These are phyloP conservation scores for Zaprionus kolodkinae DNA, from an alignment of 1,140 invertebrate species.

Conservation along the genomic window DNA sequence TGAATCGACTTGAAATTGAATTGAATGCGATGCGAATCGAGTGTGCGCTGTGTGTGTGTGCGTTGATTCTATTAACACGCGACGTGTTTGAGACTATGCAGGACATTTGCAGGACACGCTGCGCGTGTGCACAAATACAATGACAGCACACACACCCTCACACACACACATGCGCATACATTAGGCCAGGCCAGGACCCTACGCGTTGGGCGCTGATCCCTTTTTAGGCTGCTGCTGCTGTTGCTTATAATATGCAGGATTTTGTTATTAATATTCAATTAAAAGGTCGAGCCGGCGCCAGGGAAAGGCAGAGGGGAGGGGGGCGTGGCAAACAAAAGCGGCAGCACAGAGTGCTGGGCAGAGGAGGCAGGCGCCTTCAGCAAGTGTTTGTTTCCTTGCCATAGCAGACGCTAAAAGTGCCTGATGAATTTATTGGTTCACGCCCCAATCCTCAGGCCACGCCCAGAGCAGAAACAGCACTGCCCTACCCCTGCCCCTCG, in stretches of 20 bases:
- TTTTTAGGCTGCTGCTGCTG: slow-evolving; percentile 13
- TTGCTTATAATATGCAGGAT: slow-evolving; percentile 48
- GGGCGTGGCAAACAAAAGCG: slow-evolving; percentile 15
- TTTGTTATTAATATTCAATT: slow-evolving; percentile 62
- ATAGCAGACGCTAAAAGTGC: slow-evolving; percentile 17
- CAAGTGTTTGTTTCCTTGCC: neutral
- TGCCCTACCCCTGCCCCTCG: neutral
- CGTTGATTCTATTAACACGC: slow-evolving; percentile 30
- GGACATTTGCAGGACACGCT: slow-evolving; percentile 24
- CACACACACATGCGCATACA: slow-evolving; percentile 31
- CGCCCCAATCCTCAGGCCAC: slow-evolving; percentile 28
- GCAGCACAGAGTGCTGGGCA: neutral
- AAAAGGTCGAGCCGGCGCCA: slow-evolving; percentile 7
- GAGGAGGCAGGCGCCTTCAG: neutral
- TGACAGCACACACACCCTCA: slow-evolving; percentile 20
- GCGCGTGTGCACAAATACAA: slow-evolving; percentile 35
- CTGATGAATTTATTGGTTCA: slow-evolving; percentile 51
- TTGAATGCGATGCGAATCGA: slow-evolving; percentile 19
- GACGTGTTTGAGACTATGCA: slow-evolving; percentile 18
- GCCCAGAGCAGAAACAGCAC: slow-evolving; percentile 11
- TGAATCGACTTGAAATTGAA: slow-evolving; percentile 19
- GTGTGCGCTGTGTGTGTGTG: neutral
- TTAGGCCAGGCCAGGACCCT: slow-evolving; percentile 23
- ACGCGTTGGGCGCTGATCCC: slow-evolving; percentile 17
- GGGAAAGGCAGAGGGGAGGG: neutral